Evolutionary conservation across 92 coral and sea anemone species (phyloP).

Genomic region (Parazoanthus atlanticus): DNA sequence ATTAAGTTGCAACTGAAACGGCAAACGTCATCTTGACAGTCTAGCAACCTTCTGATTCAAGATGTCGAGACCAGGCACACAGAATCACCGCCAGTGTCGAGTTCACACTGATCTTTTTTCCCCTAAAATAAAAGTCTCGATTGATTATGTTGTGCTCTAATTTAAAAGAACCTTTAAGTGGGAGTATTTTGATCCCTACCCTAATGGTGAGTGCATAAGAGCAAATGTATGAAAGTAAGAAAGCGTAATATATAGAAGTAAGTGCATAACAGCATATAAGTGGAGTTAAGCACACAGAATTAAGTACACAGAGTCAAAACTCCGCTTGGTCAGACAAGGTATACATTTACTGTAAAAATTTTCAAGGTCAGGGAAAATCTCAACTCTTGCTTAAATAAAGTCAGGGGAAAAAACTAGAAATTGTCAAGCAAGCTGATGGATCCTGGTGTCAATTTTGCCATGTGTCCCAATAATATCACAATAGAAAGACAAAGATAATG

Average conservation of each 20-base stretch:
- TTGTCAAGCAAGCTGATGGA: conserved; percentile 14
- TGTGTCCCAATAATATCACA: conserved; percentile 13
- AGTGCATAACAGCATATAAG: not conserved
- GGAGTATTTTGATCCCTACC: conserved; percentile 11
- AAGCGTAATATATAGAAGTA: not conserved
- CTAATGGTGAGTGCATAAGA: conserved; percentile 15
- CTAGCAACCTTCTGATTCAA: conserved; percentile 6
- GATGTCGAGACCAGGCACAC: conserved; percentile 12
- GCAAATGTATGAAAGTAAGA: conserved; percentile 17
- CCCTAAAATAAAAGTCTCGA: conserved; percentile 18
- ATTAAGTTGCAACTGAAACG: conserved; percentile 24
- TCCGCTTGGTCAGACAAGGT: conserved; percentile 19
- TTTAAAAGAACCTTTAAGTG: conserved; percentile 1
- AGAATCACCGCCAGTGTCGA: conserved; percentile 15
- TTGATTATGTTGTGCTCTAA: conserved; percentile 4
- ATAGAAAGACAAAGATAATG: not conserved
- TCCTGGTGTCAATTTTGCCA: conserved; percentile 13
- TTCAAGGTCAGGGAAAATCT: not conserved
- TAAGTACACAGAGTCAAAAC: not conserved
- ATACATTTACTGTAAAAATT: not conserved
- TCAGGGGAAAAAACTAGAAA: conserved; percentile 17
- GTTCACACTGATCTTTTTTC: conserved; percentile 17
- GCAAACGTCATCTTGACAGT: conserved; percentile 21
- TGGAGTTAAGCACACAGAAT: conserved; percentile 16
- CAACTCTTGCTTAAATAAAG: conserved; percentile 14